phyloP scores from a whole-genome alignment of 2,797 vertebrate species.

The Margarornis squamiger region DNA sequence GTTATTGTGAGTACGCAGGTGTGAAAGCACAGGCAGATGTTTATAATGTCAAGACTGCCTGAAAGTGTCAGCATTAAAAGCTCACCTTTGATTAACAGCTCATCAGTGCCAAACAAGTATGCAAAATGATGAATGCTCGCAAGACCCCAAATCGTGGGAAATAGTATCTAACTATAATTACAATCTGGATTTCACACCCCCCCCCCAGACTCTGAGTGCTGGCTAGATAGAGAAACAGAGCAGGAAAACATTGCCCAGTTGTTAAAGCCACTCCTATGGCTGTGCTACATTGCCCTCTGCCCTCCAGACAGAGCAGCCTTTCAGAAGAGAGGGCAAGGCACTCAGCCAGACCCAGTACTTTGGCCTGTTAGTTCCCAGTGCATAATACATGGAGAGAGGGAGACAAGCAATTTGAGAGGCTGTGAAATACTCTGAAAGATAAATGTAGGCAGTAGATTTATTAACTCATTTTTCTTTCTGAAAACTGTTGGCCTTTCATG shows the following conservation, averaged over 20 bases:
- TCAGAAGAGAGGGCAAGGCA: neutral
- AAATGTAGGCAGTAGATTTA: slow-evolving; percentile 9
- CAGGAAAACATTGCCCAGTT: neutral
- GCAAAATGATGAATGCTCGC: neutral
- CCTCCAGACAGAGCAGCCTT: slow-evolving; percentile 35
- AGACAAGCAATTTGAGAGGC: neutral
- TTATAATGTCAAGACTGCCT: neutral
- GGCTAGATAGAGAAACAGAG: neutral
- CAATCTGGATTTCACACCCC: neutral
- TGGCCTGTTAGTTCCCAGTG: neutral
- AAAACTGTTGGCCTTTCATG: neutral
- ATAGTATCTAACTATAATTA: neutral
- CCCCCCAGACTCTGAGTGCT: neutral
- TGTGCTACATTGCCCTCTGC: slow-evolving; percentile 21
- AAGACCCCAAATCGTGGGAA: neutral
- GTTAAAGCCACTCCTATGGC: neutral
- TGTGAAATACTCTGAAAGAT: neutral
- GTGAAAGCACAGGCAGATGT: neutral
- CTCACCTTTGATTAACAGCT: neutral
- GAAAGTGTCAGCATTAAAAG: neutral
- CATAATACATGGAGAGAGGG: neutral
- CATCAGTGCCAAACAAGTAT: neutral
- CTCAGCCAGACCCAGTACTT: neutral
- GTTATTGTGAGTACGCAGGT: neutral
- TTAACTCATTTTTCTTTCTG: neutral